Evolutionary conservation across 2,113 vertebrate genomes (phyloP), one percentile per base, ranked within the genome.

Genomic region (Rhea americana): DNA sequence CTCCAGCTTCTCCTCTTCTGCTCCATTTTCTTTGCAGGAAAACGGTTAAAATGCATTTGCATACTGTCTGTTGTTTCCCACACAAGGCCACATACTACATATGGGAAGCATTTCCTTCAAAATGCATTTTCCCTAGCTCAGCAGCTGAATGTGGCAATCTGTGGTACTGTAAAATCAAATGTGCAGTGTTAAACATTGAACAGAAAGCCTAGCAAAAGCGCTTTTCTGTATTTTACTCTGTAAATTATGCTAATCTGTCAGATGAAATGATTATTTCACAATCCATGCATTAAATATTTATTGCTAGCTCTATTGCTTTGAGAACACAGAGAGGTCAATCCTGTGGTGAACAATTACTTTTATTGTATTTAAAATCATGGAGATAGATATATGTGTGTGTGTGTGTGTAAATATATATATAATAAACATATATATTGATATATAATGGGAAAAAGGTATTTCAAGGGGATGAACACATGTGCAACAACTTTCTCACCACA

Each of bases 221-320:
- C 10, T 45, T 28, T 37, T 67, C 65, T 77, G 4, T 9, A 47
- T 62, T 75, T 56, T n/a, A 68, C 47, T 90, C 78, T 81, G 41
- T n/a, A 91, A 92, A 43, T 32, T 82, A 82, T 43, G 41, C 12
- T 61, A 24, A 63, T 71, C 50, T 92, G 82, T 55, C 84, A 93
- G 95, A 94, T 55, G 53, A 91, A 94, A 85, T 61, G 62, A 88
- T 65, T 89, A 90, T 70, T 92, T 92, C 76, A 79, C 19, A 35
- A 82, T 90, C 50, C 35, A 41, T 74, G 76, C 35, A 59, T 96
- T 93, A 92, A 96, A 87, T 66, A 80, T 89, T 96, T 95, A 86
- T 82, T 93, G 50, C 71, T 83, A 81, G 37, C 90, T 85, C 68
- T 96, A 82, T 74, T 92, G 72, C 93, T 91, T 1, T 26, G 92